Base-by-base conservation (phyloP, 2,113 vertebrate genomes). In the Ifrita kowaldi region DNA sequence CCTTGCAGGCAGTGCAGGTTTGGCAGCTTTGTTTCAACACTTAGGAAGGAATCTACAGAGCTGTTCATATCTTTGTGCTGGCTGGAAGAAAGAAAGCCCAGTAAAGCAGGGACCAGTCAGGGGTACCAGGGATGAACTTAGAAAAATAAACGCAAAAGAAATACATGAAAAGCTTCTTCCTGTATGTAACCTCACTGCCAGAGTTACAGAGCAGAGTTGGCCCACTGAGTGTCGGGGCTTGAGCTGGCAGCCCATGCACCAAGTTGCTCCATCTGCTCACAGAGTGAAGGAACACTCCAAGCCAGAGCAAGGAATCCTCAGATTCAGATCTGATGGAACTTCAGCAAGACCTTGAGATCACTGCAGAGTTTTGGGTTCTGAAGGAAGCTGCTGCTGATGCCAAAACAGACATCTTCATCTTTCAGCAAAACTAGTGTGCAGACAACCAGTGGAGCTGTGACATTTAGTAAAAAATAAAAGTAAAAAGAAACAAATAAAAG, bases 1-100 rank as follows among this genome's bases (percentile, higher is more conserved):
- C 17, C 9, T 18, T 0, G 0, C 75, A 77, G 47, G 39, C 69
- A 84, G 19, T 2, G 18, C 13, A 16, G 0, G 0, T 56, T 62
- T 80, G 46, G 78, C 87, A 84, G 57, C 47, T 80, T 80, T 64
- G 21, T n/a, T 82, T 56, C 16, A 67, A 44, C 6, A 1, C 22
- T 74, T 49, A 59, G 57, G 39, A 59, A 65, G n/a, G 35, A 80
- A 8, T 30, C 50, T 24, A 35, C 33, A 42, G 52, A 63, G 24
- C 42, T 59, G 76, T 16, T 59, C 13, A 0, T 7, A 4, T 11
- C 32, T 53, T 42, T 27, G 39, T 42, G 39, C 73, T 41, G 39
- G 17, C 30, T 78, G 35, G 35, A 75, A 49, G n/a, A 57, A 59
- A n/a, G 35, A 57, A 10, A 13, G 14, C 16, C 35, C 62, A 65